Evolutionary conservation across 1,140 invertebrate species (phyloP), one percentile per base, ranked within the genome.

Genomic region (Mylabris phalerata): DNA sequence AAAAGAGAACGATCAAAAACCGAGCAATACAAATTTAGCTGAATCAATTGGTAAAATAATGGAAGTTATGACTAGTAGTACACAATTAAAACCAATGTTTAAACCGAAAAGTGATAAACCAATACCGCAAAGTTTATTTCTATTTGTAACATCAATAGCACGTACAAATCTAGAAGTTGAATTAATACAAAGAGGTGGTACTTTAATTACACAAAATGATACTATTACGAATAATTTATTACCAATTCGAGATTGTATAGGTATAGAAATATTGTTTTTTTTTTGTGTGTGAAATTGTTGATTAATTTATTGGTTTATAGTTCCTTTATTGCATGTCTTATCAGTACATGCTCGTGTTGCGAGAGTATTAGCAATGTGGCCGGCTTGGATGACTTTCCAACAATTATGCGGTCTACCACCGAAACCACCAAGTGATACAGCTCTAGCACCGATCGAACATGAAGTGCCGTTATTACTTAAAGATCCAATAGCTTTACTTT

Each of bases 131-230:
- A 88, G 85, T 71, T 79, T 94, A 32, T 88, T 94, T 67, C 80
- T 93, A 40, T 95, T 95, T 76, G 87, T 95, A 24, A 90, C 86
- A 60, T 96, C 93, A 19, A 88, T 97, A 42, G 91, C 92, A 13
- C 82, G 94, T 62, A 95, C 91, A 26, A 96, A 97, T 79, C 78
- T 97, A 41, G 93, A 97, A 79, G 82, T 95, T 49, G 93, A 97
- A 77, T 78, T 97, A 41, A 85, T 93, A 39, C 90, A 93, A 70
- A 82, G 90, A 41, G 89, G 87, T 39, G 91, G 90, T n/a, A 83
- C 82, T 1, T 76, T 94, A 7, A 84, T 83, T 55, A 71, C 80
- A 9, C 75, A 47, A 51, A 71, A 76, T 6, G 77, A 78, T n/a
- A 65, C 75, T 7, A 19, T 19, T 19, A 77, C 84, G 0, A 83